Conservation (phyloP, 35 echinoderm and acorn worm species). For the Eucidaris tribuloides region DNA sequence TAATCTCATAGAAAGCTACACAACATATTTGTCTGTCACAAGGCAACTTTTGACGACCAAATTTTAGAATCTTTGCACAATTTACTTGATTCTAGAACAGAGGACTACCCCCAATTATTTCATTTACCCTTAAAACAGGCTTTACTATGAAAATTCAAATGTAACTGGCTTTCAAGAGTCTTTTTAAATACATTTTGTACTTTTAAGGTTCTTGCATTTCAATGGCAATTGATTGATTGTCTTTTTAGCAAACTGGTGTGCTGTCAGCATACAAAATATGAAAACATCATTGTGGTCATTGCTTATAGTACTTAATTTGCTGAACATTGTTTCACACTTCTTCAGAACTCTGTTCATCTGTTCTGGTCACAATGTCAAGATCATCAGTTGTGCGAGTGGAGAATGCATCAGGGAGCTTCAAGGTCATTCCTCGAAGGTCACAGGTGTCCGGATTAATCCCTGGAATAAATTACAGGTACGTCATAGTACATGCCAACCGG, state of each 20-base stretch:
- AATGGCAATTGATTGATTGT: not conserved
- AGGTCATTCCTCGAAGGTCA: slow-evolving; percentile 63
- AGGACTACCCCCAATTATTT: too few species aligned
- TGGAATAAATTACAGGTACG: slow-evolving; percentile 81
- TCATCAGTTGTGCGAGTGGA: slow-evolving; percentile 83
- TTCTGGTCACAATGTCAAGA: slow-evolving; percentile 60
- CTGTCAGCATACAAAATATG: too few species aligned
- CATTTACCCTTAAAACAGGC: too few species aligned
- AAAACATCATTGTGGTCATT: too few species aligned
- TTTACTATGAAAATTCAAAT: too few species aligned
- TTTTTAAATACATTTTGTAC: not conserved
- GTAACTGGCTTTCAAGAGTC: too few species aligned
- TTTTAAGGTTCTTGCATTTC: not conserved
- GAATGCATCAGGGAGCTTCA: slow-evolving; percentile 77
- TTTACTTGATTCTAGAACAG: too few species aligned
- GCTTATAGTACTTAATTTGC: not conserved
- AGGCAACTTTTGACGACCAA: too few species aligned
- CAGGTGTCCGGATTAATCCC: slow-evolving; percentile 51
- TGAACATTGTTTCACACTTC: not conserved
- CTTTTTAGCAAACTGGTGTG: not conserved
- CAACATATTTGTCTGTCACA: too few species aligned
- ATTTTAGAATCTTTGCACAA: too few species aligned
- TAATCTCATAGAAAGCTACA: too few species aligned
- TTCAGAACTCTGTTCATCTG: slow-evolving; percentile 80
- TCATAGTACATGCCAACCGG: not conserved